Evolutionary conservation across 2,888 invertebrate species (phyloP).

Genomic region (Agonopterix heracliana): DNA sequence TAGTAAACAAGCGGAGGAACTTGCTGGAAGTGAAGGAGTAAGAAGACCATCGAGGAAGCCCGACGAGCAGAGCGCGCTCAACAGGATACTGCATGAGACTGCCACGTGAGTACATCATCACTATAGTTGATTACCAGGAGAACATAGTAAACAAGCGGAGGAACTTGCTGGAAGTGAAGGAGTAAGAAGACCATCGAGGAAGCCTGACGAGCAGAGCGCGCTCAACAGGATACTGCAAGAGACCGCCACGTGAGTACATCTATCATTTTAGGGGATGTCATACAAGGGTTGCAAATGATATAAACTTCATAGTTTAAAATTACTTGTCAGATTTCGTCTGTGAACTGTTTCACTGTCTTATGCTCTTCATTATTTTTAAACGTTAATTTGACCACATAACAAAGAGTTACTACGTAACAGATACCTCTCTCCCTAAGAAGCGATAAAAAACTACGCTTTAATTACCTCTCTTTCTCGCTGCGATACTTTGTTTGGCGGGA

Average conservation of each 20-base stretch:
- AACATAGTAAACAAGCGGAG: constrained; percentile 83
- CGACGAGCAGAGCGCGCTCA: constrained; percentile 94
- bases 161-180: constrained; percentile 85
- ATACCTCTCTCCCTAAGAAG: no score
- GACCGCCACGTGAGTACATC: constrained; percentile 87
- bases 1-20: constrained; percentile 85
- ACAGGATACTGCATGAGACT: constrained; percentile 91
- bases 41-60: constrained; percentile 85
- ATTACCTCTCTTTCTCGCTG: no score
- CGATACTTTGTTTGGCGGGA: no score
- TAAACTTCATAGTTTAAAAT: no score
- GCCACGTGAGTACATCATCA: constrained; percentile 82
- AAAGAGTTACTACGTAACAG: no score
- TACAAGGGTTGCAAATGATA: no score
- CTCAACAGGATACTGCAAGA: constrained; percentile 92
- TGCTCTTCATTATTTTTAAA: no score
- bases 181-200: constrained; percentile 82
- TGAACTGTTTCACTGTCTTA: no score
- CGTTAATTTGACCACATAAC: no score
- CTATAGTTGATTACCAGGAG: constrained; percentile 47
- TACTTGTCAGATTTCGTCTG: no score
- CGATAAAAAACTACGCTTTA: no score
- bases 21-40: constrained; percentile 83
- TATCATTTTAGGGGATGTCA: not conserved
- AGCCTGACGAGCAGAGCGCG: constrained; percentile 93